phyloP scores from a whole-genome alignment of 2,888 invertebrate species.

The Drosophila falleni region DNA sequence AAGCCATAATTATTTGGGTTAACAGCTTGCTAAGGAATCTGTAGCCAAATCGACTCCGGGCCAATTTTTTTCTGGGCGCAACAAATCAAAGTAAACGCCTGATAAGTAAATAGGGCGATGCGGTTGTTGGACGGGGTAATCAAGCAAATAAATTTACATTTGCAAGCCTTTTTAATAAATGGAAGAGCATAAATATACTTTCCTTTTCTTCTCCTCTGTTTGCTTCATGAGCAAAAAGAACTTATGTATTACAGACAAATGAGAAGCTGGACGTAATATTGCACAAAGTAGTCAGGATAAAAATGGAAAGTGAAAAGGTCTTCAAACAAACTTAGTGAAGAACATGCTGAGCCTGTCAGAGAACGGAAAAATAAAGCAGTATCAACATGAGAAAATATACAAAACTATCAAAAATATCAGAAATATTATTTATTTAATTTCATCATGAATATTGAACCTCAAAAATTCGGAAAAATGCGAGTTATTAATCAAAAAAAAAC shows the following conservation, averaged over 20 bases:
- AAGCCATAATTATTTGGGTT: slow-evolving; percentile 81
- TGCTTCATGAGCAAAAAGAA: slow-evolving; percentile 22
- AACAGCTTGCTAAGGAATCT: slow-evolving; percentile 72
- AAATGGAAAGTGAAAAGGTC: slow-evolving; percentile 22
- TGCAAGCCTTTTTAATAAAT: slow-evolving; percentile 79
- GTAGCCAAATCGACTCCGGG: slow-evolving; percentile 18
- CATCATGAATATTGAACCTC: neutral
- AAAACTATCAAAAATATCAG: no score
- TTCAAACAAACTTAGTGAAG: neutral
- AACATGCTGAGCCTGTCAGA: slow-evolving; percentile 2
- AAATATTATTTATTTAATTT: neutral
- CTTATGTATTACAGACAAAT: slow-evolving; percentile 13
- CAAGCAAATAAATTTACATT: slow-evolving; percentile 60
- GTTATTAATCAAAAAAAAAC: neutral
- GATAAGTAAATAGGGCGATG: slow-evolving; percentile 53
- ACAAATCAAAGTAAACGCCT: slow-evolving; percentile 74
- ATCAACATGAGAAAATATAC: neutral
- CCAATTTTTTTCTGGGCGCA: slow-evolving; percentile 59
- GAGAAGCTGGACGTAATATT: slow-evolving; percentile 7
- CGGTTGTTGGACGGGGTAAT: slow-evolving; percentile 1
- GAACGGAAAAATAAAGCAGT: neutral
- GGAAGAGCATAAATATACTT: slow-evolving; percentile 54
- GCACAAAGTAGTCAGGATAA: slow-evolving; percentile 3
- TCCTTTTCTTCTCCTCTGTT: slow-evolving; percentile 9
- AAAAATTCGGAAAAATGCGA: neutral